Conservation (phyloP, 2,113 vertebrate genomes). For the Rhombomys opimus region DNA sequence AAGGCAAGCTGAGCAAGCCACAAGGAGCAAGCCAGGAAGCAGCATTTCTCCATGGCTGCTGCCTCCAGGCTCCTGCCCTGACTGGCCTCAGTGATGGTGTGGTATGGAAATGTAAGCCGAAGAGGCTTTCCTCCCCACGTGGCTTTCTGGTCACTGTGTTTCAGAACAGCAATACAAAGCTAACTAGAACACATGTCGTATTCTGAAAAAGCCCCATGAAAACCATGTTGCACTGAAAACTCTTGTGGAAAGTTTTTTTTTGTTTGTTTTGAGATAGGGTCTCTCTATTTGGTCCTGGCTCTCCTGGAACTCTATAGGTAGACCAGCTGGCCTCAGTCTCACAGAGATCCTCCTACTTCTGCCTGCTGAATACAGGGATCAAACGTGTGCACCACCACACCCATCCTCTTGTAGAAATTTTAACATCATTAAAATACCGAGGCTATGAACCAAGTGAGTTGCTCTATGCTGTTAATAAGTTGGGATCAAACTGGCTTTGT, state of each 20-base stretch:
- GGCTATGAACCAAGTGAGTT: not conserved
- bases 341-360: not conserved
- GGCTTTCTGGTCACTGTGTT: not conserved
- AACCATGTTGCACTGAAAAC: not conserved
- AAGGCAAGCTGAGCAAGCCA: not conserved
- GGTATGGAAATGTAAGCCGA: not conserved
- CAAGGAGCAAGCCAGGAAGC: not conserved
- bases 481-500: not conserved
- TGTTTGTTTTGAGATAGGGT: not conserved
- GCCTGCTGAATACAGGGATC: not conserved
- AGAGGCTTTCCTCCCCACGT: not conserved
- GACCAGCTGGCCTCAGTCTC: not conserved
- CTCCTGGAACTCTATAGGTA: not conserved
- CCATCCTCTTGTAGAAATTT: not conserved
- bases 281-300: not conserved
- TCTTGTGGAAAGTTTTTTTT: not conserved
- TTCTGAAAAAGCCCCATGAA: not conserved
- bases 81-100: not conserved
- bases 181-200: not conserved
- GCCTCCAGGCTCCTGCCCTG: not conserved
- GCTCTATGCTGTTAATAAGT: not conserved
- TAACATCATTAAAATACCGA: not conserved
- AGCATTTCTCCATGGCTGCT: not conserved
- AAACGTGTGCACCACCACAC: not conserved
- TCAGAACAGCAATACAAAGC: not conserved